phyloP scores from a whole-genome alignment of 2,888 invertebrate species.

The Pollenia angustigena region DNA sequence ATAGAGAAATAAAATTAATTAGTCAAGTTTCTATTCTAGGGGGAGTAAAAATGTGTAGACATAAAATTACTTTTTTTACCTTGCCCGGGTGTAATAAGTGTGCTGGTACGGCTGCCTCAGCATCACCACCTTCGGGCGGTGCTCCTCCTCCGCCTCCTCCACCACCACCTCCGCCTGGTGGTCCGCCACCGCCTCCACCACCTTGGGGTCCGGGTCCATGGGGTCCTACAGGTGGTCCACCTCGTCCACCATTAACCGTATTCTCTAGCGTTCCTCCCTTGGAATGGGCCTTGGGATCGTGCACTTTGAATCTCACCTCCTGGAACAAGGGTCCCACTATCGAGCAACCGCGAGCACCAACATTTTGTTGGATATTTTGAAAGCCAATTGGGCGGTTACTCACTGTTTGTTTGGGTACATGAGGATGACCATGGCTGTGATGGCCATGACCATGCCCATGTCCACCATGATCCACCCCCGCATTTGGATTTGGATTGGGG shows the following conservation, averaged over 20 bases:
- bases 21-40: conserved; percentile 66
- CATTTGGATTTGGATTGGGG: conserved; percentile 90
- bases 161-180: conserved; percentile 83
- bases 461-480: conserved; percentile 84
- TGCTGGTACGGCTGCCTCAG: conserved; percentile 85
- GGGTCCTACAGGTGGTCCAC: conserved; percentile 87
- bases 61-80: conserved; percentile 85
- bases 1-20: conserved; percentile 66
- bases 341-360: conserved; percentile 86
- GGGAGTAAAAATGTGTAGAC: conserved; percentile 72
- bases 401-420: conserved; percentile 85
- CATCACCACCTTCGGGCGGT: conserved; percentile 85
- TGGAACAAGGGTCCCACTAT: conserved; percentile 89
- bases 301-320: conserved; percentile 98
- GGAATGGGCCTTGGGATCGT: conserved; percentile 96
- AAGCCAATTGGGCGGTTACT: conserved; percentile 85
- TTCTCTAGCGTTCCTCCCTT: conserved; percentile 96
- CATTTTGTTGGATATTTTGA: conserved; percentile 85
- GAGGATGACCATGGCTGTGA: conserved; percentile 85
- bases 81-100: conserved; percentile 95
- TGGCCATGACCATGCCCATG: conserved; percentile 85
- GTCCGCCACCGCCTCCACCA: conserved; percentile 79
- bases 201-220: conserved; percentile 83
- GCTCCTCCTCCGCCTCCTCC: conserved; percentile 81
- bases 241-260: conserved; percentile 93